Base-by-base conservation (phyloP, 2,888 invertebrate species). In the Drosophila mayaguana region DNA sequence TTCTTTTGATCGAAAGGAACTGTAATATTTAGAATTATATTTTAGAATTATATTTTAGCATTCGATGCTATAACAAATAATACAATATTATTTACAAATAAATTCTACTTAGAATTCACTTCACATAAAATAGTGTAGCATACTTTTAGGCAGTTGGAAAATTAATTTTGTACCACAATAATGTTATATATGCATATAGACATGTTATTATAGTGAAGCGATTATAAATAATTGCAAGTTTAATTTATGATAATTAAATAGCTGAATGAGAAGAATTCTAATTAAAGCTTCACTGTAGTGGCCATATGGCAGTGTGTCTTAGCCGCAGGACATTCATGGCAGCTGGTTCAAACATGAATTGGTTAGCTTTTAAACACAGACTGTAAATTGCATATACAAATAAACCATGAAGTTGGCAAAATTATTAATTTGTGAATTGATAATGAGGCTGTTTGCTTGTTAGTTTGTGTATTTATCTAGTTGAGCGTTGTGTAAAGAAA, bases 381-480 rank as follows among this genome's bases (percentile, higher is more conserved):
- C 51, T 16, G 22, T 53, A 36, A 53, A 53, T 53, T 36, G n/a
- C 12, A 20, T 38, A 38, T 36, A 34, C 2, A 18, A 20, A 36
- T 51, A 20, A 20, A 8, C 51, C 50, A 51, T 16, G 22, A 22
- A 22, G 25, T n/a, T 50, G 57, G 46, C 43, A 42, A 28, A 64
- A 75, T 70, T 70, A 70, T 68, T 62, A 75, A 62, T 53, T 74
- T 67, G 63, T 55, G 73, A 60, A 67, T 74, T 78, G 73, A 66
- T 72, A 66, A 81, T 63, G 63, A 73, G 69, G 45, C 22, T 60
- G 57, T 20, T n/a, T 64, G 70, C 46, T 55, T 46, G 63, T 51
- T 63, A 60, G 78, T 43, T 55, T 67, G 63, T 20, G 40, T 60
- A 62, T 77, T 63, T 59, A 46, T 53, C 22, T 60, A 46, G 56